Percentiles rank a stretch among this genome's conserved stretches.
Conservation (phyloP, 1,140 invertebrate species). For the Drosophila micromelanica region DNA sequence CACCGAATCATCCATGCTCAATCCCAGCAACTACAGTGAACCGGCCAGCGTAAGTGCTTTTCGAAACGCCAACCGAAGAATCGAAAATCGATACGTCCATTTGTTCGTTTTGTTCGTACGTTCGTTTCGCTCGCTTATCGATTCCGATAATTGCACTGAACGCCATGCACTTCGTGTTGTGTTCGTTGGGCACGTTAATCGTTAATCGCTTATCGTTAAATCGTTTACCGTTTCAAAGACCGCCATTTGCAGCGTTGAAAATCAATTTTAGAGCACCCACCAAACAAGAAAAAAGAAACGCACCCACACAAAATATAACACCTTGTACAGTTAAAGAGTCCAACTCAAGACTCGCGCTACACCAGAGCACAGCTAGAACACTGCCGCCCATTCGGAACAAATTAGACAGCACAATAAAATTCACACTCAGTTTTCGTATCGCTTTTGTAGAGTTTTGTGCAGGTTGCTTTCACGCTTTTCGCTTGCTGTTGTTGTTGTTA, state of each 20-base stretch:
- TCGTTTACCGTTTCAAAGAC: constrained; percentile 32
- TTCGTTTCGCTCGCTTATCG: constrained; percentile 45
- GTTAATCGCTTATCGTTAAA: constrained; percentile 26
- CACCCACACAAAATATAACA: constrained; percentile 28
- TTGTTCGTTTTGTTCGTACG: constrained; percentile 26
- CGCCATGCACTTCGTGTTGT: constrained; percentile 49
- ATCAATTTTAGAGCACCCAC: constrained; percentile 40
- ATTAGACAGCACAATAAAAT: constrained; percentile 5
- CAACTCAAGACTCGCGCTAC: constrained; percentile 23
- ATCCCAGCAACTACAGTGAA: constrained; percentile 77
- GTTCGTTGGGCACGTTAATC: constrained; percentile 37
- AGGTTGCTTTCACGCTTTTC: constrained; percentile 51
- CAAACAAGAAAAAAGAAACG: background rate
- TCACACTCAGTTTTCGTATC: constrained; percentile 22
- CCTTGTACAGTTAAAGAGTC: constrained; percentile 43
- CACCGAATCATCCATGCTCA: constrained; percentile 74
- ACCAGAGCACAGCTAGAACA: constrained; percentile 37
- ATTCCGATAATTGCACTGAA: constrained; percentile 44
- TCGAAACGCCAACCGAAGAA: constrained; percentile 18
- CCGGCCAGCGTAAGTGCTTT: constrained; percentile 77
- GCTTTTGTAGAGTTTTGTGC: constrained; percentile 50
- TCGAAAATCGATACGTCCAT: constrained; percentile 11
- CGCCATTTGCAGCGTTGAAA: constrained; percentile 36
- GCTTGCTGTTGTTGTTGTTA: constrained; percentile 39
- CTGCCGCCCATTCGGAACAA: constrained; percentile 16